Base-by-base conservation (phyloP, 2,888 invertebrate genomes). In the Stegophylla sp. region DNA sequence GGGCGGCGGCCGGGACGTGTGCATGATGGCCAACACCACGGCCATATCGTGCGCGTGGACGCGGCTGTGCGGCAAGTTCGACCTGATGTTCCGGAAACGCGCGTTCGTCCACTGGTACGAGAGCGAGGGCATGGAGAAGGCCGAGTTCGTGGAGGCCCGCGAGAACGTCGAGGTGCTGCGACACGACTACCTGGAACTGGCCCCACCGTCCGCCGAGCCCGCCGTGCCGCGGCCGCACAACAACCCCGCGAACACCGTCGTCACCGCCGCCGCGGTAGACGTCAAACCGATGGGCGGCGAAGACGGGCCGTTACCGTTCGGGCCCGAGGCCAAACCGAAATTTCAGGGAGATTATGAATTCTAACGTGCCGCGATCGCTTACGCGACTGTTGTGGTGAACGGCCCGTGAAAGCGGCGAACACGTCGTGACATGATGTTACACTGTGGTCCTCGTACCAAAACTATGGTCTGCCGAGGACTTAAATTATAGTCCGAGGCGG, bases 31-130 rank as follows among this genome's bases (percentile, higher is more conserved):
- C 85, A 97, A 97, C 88, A 96, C 96, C 9, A 97, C 95, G 23
- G 95, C 95, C 84, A 95, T 96, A 85, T 92, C 93, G 17, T 92
- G 94, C 85, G 95, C 95, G 72, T 96, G 95, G 93, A 91, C 88
- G 71, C 87, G 74, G 17, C 64, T 83, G 15, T 82, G 79, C 41
- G 28, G 73, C 20, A 83, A 83, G 64, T 83, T 83, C 74, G 82
- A 83, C 43, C 43, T 82, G 3, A 90, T 90, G 89, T 91, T 90
- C 85, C 88, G 89, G 41, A 83, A 81, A 56, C 56, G 82, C 43
- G 82, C 82, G 43, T 83, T 82, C 51, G 67, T 82, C 13, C 82
- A 83, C 66, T 83, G 82, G 82, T 83, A 76, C 48, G 67, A 82
- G 23, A 74, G 82, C 73, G 82, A 83, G 73, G 82, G 82, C 10